These are phyloP conservation scores for Holocentrus rufus DNA, from an alignment of 2,797 vertebrate species.

Conservation along the genomic window DNA sequence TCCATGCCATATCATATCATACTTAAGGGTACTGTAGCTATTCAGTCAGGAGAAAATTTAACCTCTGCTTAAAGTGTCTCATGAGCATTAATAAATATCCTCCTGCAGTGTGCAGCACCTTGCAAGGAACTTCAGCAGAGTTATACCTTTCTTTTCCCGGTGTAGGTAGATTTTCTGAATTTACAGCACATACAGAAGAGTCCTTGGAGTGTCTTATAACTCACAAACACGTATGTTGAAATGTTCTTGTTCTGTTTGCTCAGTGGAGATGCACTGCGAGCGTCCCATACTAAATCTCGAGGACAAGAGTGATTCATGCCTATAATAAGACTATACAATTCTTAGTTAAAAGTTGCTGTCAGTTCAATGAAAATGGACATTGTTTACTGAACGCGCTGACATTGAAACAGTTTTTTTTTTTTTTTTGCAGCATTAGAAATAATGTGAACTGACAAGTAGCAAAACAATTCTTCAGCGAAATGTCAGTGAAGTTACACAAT, in stretches of 20 bases:
- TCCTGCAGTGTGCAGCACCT: slow-evolving; percentile 7
- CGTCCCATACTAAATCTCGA: slow-evolving; percentile 45
- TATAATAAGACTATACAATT: slow-evolving; percentile 32
- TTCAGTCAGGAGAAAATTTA: slow-evolving; percentile 49
- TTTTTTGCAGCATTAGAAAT: slow-evolving; percentile 62
- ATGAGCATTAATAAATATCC: slow-evolving; percentile 53
- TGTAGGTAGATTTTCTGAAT: slow-evolving; percentile 16
- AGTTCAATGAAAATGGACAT: slow-evolving; percentile 44
- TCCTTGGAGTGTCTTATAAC: slow-evolving; percentile 24
- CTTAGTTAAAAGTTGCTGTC: slow-evolving; percentile 39
- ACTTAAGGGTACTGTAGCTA: slow-evolving; percentile 35
- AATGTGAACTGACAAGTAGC: slow-evolving; percentile 63
- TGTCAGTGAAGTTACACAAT: slow-evolving; percentile 65
- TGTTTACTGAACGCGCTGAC: slow-evolving; percentile 62
- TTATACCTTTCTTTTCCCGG: not conserved
- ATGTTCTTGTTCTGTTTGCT: slow-evolving; percentile 39
- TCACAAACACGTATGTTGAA: slow-evolving; percentile 47
- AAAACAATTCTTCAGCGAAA: slow-evolving; percentile 62
- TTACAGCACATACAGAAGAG: slow-evolving; percentile 8
- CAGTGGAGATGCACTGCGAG: slow-evolving; percentile 12
- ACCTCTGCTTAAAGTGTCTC: slow-evolving; percentile 57
- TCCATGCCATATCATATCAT: slow-evolving; percentile 49
- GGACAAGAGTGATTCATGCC: slow-evolving; percentile 39
- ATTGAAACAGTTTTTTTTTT: slow-evolving; percentile 56
- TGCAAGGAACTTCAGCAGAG: not conserved